Evolutionary conservation across 2,888 invertebrate species (phyloP), one percentile per base, ranked within the genome.

Genomic region (Macroteleia sp.): DNA sequence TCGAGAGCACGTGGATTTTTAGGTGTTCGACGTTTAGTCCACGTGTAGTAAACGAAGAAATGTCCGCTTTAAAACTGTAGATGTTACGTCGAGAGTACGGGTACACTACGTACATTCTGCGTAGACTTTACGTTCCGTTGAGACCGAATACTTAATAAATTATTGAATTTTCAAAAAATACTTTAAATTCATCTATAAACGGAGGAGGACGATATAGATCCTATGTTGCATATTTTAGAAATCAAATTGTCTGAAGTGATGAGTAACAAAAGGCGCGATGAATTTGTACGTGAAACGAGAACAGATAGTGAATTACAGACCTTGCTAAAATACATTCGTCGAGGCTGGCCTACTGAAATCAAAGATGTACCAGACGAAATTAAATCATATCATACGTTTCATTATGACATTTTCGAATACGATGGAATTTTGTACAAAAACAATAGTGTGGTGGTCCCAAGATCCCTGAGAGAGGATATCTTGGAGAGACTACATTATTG

Each of bases 401-500:
- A 25, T 6, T 5, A 25, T 25, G 4, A 25, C 3, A 25, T 25
- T 25, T 25, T 25, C 6, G 25, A 25, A 25, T 25, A 25, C 6
- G 6, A 25, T 0, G 74, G 77, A 6, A 39, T 77, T 16, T 1
- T 74, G 19, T 75, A 54, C 32, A 75, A 77, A 46, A 56, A 67
- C 19, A 46, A 78, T 5, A 19, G 42, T 16, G 25, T 79, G 5
- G 36, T 77, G 8, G 69, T 79, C n/a, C 79, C 77, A 12, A 75
- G 74, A 14, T 54, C 12, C 1, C 32, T 83, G 6, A 79, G 79
- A 66, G 64, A 64, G 25, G 39, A 2, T 4, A 57, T 57, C 19
- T 8, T 30, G n/a, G 3, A 14, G 0, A 79, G 57, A 25, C n/a
- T 81, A 16, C 77, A 79, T 57, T 81, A 81, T 22, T 75, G 71